phyloP scores from a whole-genome alignment of 1,140 invertebrate species.

The Hyposmocoma kahamanoa region DNA sequence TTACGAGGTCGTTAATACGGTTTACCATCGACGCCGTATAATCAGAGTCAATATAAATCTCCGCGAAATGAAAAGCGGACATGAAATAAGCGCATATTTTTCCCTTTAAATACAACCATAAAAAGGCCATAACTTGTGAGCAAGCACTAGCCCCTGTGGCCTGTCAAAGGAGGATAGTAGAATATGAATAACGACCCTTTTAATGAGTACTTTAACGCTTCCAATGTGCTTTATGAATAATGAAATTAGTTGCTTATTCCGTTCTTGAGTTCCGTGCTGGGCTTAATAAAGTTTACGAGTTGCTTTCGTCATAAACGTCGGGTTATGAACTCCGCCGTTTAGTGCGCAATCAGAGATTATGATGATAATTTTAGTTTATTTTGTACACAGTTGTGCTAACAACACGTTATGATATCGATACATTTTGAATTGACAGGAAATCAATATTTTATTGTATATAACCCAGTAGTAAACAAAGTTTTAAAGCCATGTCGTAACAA shows the following conservation, averaged over 20 bases:
- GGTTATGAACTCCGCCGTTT: slow-evolving; percentile 12
- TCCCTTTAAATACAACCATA: slow-evolving; percentile 54
- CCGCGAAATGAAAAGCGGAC: slow-evolving; percentile 52
- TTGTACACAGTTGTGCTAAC: too few species aligned
- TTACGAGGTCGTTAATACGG: slow-evolving; percentile 53
- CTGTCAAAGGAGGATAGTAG: slow-evolving; percentile 61
- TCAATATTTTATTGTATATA: too few species aligned
- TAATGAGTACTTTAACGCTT: slow-evolving; percentile 71
- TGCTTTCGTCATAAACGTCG: slow-evolving; percentile 50
- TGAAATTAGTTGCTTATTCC: slow-evolving; percentile 71
- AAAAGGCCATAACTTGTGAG: slow-evolving; percentile 58
- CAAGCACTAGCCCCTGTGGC: slow-evolving; percentile 41
- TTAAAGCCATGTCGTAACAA: too few species aligned
- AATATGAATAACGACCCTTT: slow-evolving; percentile 57
- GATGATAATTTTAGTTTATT: too few species aligned
- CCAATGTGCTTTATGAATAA: slow-evolving; percentile 73
- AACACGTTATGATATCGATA: too few species aligned
- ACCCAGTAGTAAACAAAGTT: too few species aligned
- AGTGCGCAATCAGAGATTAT: slow-evolving; percentile 38
- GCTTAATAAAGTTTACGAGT: slow-evolving; percentile 66
- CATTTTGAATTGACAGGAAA: too few species aligned
- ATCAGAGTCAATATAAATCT: slow-evolving; percentile 63
- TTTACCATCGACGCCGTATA: slow-evolving; percentile 52
- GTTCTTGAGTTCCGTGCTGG: slow-evolving; percentile 62
- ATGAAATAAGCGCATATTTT: slow-evolving; percentile 59